Evolutionary conservation across 2,888 invertebrate genomes (phyloP).

Genomic region (Drosophila nr. perissopoda): DNA sequence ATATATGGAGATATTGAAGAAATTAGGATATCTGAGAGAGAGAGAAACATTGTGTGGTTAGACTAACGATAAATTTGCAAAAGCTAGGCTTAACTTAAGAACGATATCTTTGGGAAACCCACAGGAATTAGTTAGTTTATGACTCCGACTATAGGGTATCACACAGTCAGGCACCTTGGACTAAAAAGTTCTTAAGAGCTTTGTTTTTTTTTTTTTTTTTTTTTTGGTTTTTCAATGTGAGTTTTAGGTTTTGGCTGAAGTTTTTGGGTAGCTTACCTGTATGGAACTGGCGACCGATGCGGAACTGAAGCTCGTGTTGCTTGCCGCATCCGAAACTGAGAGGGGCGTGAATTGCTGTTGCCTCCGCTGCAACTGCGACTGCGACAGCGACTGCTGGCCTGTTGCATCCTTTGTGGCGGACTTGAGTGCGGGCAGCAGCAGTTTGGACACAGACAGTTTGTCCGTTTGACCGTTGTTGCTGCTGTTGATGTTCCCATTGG

Average conservation of each 20-base stretch:
- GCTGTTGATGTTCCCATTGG: conserved; percentile 48
- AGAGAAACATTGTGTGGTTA: background rate
- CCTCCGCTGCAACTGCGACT: conserved; percentile 30
- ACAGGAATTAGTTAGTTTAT: background rate
- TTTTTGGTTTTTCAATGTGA: conserved; percentile 25
- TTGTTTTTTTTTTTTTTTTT: conserved; percentile 8
- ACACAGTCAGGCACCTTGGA: background rate
- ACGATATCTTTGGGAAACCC: background rate
- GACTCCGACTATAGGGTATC: conserved; percentile 11
- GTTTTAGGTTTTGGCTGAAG: conserved; percentile 26
- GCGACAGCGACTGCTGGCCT: conserved; percentile 14
- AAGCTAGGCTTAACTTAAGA: background rate
- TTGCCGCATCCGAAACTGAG: conserved; percentile 73
- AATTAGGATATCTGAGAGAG: background rate
- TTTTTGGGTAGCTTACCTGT: conserved; percentile 80
- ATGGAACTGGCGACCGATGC: conserved; percentile 85
- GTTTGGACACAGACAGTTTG: conserved; percentile 51
- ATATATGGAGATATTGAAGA: background rate
- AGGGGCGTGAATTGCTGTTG: conserved; percentile 79
- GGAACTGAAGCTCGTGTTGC: conserved; percentile 84
- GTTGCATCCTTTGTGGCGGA: conserved; percentile 55
- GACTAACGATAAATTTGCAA: background rate
- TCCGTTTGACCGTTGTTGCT: conserved; percentile 47
- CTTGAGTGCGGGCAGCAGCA: conserved; percentile 54
- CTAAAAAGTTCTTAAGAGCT: conserved; percentile 20